Evolutionary conservation across 2,113 vertebrate species (phyloP).

Genomic region (Larimichthys crocea): DNA sequence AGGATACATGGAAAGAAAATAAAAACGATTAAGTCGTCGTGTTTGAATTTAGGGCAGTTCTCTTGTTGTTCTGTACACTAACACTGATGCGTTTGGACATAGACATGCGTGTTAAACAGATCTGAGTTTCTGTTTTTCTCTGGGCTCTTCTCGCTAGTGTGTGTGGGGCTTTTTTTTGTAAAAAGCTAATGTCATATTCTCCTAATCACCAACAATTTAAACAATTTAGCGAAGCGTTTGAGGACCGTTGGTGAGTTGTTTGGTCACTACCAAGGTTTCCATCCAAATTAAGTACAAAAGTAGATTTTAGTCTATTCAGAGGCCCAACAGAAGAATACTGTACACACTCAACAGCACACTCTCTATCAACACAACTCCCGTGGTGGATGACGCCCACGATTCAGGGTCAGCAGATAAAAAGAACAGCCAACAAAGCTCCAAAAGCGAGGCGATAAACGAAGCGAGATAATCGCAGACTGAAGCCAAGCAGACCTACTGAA

Average conservation of each 20-base stretch:
- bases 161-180: background rate
- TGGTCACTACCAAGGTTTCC: background rate
- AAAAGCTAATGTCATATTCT: background rate
- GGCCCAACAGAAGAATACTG: conserved; percentile 25
- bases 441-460: background rate
- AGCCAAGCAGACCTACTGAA: background rate
- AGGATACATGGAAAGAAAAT: background rate
- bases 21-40: background rate
- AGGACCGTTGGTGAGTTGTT: background rate
- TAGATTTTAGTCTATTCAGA: background rate
- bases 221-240: no score
- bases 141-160: background rate
- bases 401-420: background rate
- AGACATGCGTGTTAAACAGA: background rate
- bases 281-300: background rate
- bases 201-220: background rate
- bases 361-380: background rate
- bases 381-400: background rate
- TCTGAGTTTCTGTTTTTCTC: background rate
- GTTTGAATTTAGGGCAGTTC: conserved; percentile 7
- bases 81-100: conserved; percentile 9
- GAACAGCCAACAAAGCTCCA: background rate
- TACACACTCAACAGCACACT: background rate
- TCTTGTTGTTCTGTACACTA: background rate
- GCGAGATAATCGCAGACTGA: background rate